Base-by-base conservation (phyloP, 2,797 vertebrate species). In the Phylloscopus collybita region DNA sequence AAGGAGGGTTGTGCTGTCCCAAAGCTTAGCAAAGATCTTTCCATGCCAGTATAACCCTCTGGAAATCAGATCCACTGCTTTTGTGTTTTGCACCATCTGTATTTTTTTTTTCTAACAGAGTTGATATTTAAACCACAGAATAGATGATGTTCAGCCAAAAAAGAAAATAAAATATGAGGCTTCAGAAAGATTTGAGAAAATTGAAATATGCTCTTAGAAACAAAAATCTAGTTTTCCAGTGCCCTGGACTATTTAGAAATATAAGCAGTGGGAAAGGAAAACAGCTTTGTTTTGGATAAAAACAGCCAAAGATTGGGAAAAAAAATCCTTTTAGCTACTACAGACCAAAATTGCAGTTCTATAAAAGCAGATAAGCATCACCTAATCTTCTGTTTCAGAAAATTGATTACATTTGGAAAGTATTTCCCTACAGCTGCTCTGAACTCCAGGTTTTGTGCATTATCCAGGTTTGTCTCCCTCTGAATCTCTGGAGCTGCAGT, bases 41-140 rank as follows among this genome's bases (percentile, higher is more conserved):
- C 69, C 25, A 13, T 66, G 87, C 64, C 92, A 82, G 47, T 36
- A 73, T 2, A 95, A 65, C 26, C 36, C 72, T 93, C 81, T 91
- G 93, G 85, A 93, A 91, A 93, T 86, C 72, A 91, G 72, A 96
- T 88, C 81, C 44, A 49, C 40, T 40, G 21, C 4, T 49, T 86
- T 75, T 86, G 65, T 91, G 70, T 47, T 93, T 81, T 79, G 36
- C 51, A 62, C n/a, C 1, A 4, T 84, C 62, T 69, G 70, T 22
- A 27, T 66, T 40, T 65, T 64, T 21, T 59, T 53, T 44, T 51
- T 5, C 49, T 54, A 62, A 54, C 20, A 60, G 38, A 72, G 11
- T 36, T 88, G 82, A 92, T 83, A 88, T 75, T 90, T 90, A 84
- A 86, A 56, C 62, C n/a, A 69, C 27, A 72, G 67, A 66, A 74